phyloP scores from a whole-genome alignment of 2,888 invertebrate genomes.

The Octonoba sinensis region DNA sequence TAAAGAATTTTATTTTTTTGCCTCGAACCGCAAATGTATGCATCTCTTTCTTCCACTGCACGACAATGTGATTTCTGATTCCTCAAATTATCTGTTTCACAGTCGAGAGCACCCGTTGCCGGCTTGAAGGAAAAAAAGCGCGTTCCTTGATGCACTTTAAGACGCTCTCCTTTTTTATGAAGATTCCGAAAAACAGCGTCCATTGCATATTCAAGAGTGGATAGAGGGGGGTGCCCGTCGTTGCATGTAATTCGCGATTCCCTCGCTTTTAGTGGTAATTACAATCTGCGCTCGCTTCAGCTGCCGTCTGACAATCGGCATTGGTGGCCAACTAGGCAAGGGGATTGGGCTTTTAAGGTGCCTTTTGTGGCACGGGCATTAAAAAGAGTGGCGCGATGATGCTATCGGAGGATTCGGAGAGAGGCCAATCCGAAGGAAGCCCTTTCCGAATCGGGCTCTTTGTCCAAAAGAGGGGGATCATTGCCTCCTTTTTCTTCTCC shows the following conservation, averaged over 20 bases:
- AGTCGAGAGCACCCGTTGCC: slow-evolving; percentile 18
- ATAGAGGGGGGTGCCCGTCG: slow-evolving; percentile 33
- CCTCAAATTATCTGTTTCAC: slow-evolving; percentile 54
- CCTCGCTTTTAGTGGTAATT: slow-evolving; percentile 61
- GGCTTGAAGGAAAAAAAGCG: slow-evolving; percentile 8
- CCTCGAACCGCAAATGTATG: slow-evolving; percentile 1
- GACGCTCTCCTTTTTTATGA: slow-evolving; percentile 16
- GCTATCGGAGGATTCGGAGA: too few species aligned
- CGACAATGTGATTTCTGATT: slow-evolving; percentile 37
- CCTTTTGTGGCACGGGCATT: slow-evolving; percentile 48
- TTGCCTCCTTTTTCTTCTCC: slow-evolving; percentile 6
- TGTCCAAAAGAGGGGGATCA: not conserved
- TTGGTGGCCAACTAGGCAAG: slow-evolving; percentile 25
- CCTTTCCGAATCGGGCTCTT: not conserved
- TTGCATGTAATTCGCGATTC: slow-evolving; percentile 51
- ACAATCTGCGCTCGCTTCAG: slow-evolving; percentile 55
- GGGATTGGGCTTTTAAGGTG: slow-evolving; percentile 44
- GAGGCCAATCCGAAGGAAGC: too few species aligned
- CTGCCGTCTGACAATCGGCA: slow-evolving; percentile 43
- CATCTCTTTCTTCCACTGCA: slow-evolving; percentile 10
- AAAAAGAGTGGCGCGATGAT: slow-evolving; percentile 42
- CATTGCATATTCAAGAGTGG: slow-evolving; percentile 43
- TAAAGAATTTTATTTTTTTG: slow-evolving; percentile 5
- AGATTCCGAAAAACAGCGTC: slow-evolving; percentile 46
- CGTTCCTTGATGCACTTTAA: slow-evolving; percentile 1